Evolutionary conservation across 2,797 vertebrate species (phyloP), one percentile per base, ranked within the genome.

Genomic region (Octomys mimax): DNA sequence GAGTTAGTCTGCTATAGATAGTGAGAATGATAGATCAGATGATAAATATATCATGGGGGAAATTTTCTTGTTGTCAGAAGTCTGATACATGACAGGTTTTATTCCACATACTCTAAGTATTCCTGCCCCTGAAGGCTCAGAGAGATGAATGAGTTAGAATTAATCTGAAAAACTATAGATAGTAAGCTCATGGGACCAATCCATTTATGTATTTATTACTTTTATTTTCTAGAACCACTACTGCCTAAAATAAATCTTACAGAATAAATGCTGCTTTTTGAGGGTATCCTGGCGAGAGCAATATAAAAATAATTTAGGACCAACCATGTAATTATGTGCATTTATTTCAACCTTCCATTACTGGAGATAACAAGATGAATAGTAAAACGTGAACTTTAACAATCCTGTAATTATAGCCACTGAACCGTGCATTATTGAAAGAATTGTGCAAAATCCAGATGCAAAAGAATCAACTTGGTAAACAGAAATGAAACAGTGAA

Each of bases 321-420:
- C 97, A 98, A 98, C 97, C 61, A 33, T 97, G 91, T 98, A 98
- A 99, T 98, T 98, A 98, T 95, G 98, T 98, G 98, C 98, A 98
- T 98, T 99, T 98, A 98, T 98, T 98, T 97, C 97, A 98, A 96
- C 98, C 97, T 98, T 98, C 97, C 97, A 98, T 98, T 98, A 98
- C 97, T 92, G 94, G 93, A 98, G 98, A 99, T 98, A 98, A 98
- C 98, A 98, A 98, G 98, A 98, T 98, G 98, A 98, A 98, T 97
- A 98, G 98, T 98, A 98, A 98, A 98, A 98, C 96, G 96, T 88
- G 75, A 99, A 98, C 98, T 98, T 98, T 98, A 98, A 98, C 98
- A 98, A 98, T 98, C 97, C 98, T 98, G 97, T 98, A 98, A 99
- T 99, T 99, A 98, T 84, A 98, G 97, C 87, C 97, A 98, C 96